Base-by-base conservation (phyloP, 2,888 invertebrate genomes). In the Hirtodrosophila trivittata region DNA sequence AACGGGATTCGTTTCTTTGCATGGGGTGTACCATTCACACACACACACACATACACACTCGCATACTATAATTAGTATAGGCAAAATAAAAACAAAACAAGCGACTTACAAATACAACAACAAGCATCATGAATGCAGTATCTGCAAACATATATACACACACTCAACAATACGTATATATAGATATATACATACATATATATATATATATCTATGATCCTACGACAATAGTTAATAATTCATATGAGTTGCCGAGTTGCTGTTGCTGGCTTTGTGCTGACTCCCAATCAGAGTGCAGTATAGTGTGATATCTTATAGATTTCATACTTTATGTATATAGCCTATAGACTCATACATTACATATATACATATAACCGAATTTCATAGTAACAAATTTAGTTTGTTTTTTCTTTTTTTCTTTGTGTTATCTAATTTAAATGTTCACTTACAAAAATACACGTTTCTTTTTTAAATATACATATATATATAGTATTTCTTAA, bases 201-300 rank as follows among this genome's bases (percentile, higher is more conserved):
- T 26, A 28, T 43, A 42, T 25, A 35, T 49, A 57, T 38, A 37
- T 43, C 50, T 50, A 59, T 10, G 33, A 51, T 35, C 56, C 69
- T 70, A 70, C 60, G 66, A 49, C 55, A 69, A 55, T 70, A 70
- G 72, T 70, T 70, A 70, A 70, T 72, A 70, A 70, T 56, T 70
- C 33, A 13, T 12, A 49, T 39, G 9, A 47, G 12, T 12, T 39
- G 13, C 16, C 37, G 21, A 26, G 8, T 58, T 32, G 10, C 7
- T 45, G 33, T 21, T 63, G 52, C 52, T 43, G 26, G 14, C 18
- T n/a, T n/a, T n/a, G n/a, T n/a, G n/a, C n/a, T n/a, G n/a, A n/a
- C 30, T n/a, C 28, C 4, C 33, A 32, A 47, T 37, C 47, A 10
- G 41, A 26, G 26, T 46, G 33, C 39, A 30, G 14, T 38, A 46